Conservation (phyloP, 2,797 vertebrate species). For the Tiaroga cobitis region DNA sequence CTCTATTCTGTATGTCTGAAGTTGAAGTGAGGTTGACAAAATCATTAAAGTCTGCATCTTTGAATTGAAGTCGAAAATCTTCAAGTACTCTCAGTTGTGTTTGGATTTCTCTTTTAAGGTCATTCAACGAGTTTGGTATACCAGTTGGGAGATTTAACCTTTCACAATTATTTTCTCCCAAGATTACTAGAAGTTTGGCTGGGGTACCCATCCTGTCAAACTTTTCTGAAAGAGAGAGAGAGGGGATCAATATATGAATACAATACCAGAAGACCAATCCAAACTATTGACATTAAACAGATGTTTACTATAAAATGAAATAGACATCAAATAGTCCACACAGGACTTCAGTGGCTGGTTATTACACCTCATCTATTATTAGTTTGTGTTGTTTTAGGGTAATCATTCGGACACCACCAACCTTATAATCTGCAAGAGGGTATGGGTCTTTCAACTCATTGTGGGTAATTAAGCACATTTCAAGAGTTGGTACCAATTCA, state of each 20-base stretch:
- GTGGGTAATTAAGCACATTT: neutral
- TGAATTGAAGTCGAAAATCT: neutral
- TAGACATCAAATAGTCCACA: neutral
- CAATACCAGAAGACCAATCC: neutral
- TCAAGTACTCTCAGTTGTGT: neutral
- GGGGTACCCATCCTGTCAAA: neutral
- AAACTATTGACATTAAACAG: neutral
- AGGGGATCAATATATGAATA: neutral
- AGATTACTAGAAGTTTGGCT: constrained; percentile 10
- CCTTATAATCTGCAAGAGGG: neutral
- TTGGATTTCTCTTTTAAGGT: constrained; percentile 12
- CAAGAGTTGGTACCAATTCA: constrained; percentile 15
- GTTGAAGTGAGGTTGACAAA: constrained; percentile 8
- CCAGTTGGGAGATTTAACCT: constrained; percentile 11
- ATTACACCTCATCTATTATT: neutral
- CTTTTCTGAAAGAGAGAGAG: neutral
- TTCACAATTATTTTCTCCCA: constrained; percentile 18
- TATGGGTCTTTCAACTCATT: constrained; percentile 1
- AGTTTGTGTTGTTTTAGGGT: constrained; percentile 1
- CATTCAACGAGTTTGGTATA: constrained; percentile 20
- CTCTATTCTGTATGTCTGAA: neutral
- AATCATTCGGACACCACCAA: neutral
- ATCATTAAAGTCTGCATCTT: constrained; percentile 1
- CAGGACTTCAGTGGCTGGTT: neutral
- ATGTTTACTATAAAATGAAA: too few relatives aligned